Base-by-base conservation (phyloP, 2,797 vertebrate species). In the Percopsis omiscomaycus region DNA sequence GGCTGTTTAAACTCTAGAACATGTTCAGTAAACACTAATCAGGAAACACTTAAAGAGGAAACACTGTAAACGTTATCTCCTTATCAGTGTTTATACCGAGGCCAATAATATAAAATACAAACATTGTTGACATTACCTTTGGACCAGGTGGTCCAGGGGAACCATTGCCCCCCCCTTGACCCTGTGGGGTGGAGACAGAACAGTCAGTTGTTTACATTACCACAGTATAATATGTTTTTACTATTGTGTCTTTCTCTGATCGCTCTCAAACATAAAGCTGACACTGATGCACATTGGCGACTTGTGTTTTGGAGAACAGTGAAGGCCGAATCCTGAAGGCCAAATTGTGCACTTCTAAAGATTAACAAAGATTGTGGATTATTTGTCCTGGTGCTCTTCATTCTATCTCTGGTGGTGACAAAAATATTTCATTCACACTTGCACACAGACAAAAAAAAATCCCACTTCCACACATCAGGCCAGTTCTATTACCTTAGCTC, bases 401-500 rank as follows among this genome's bases (percentile, higher is more conserved):
- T 22, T 42, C 6, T 42, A 9, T 14, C 14, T 49, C 14, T n/a
- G 47, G n/a, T 13, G 13, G 45, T 46, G 10, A 46, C 6, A 46
- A 13, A 11, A 9, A 46, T 2, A 5, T 0, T 9, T 10, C 37
- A 28, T 4, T 27, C 4, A 59, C 15, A 60, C 22, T 15, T 8
- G 11, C n/a, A 22, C 29, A 16, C 22, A 55, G 1, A 46, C 42
- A 46, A 22, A 9, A 30, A 8, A 47, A 22, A 30, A 14, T 49
- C 28, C 44, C 14, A 51, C n/a, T 37, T 10, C 0, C 16, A 45
- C 15, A 30, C 9, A 12, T 28, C n/a, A 42, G 3, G 1, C 11
- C 52, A 13, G 15, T 28, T 37, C 27, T 14, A 15, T 74, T 79
- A 88, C 88, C 86, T 88, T 89, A 2, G 59, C 37, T 61, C 88